These are phyloP conservation scores for Sparus aurata DNA, from an alignment of 2,797 vertebrate genomes.

Conservation along the genomic window DNA sequence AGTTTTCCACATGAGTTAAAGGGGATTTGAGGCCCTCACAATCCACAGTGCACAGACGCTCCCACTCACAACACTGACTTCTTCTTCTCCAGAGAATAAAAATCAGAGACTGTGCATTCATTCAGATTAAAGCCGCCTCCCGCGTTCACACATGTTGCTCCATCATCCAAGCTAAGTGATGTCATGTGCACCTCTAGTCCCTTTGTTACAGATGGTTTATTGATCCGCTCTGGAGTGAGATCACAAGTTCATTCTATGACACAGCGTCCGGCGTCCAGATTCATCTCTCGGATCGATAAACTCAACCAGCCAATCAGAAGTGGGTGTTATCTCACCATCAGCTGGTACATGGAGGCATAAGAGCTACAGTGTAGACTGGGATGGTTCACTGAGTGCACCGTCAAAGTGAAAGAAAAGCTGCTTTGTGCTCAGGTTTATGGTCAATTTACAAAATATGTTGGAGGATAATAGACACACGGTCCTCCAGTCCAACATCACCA, in stretches of 20 bases:
- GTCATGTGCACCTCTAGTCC: neutral
- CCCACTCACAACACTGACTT: conserved; percentile 42
- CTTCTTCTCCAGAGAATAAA: neutral
- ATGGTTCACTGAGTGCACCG: conserved; percentile 6
- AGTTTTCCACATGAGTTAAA: conserved; percentile 76
- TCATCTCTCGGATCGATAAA: conserved; percentile 65
- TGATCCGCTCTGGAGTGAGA: conserved; percentile 47
- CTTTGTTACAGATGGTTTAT: conserved; percentile 41
- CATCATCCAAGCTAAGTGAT: neutral
- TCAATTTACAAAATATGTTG: neutral
- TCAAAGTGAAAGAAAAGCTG: neutral
- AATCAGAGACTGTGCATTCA: conserved; percentile 2
- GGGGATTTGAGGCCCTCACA: conserved; percentile 61
- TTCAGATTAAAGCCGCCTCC: conserved; percentile 7
- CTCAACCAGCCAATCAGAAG: conserved; percentile 42
- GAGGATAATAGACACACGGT: neutral
- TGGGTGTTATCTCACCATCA: neutral
- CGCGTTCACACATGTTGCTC: neutral
- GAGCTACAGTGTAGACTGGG: neutral
- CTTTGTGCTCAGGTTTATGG: neutral
- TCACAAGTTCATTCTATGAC: conserved; percentile 38
- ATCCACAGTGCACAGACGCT: conserved; percentile 40
- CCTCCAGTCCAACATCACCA: neutral
- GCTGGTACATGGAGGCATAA: conserved; percentile 11
- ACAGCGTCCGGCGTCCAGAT: conserved; percentile 35